Conservation (phyloP, 2,113 vertebrate genomes). For the sheep (Ovis aries) region ARS-UI_Ramb_v3.0 NC_056063.1:55947501-55948000, state of each 20-base stretch:
- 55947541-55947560: background rate
- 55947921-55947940: background rate
- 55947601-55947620: background rate
- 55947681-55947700: conserved; percentile 43
- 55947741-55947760: background rate
- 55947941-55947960: background rate
- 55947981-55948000: background rate
- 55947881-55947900: background rate
- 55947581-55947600: background rate
- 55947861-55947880: background rate
- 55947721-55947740: background rate
- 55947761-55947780: background rate
- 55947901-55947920: conserved; percentile 74
- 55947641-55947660: conserved; percentile 11
- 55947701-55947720: conserved; percentile 56
- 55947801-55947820: background rate
- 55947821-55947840: background rate
- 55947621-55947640: background rate
- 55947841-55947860: background rate
- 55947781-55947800: fast-evolving
- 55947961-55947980: background rate
- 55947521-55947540: background rate
- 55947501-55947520: background rate
- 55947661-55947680: background rate
- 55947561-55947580: background rate